These are phyloP conservation scores for Microchrysa polita DNA, from an alignment of 2,888 invertebrate genomes.

Conservation along the genomic window DNA sequence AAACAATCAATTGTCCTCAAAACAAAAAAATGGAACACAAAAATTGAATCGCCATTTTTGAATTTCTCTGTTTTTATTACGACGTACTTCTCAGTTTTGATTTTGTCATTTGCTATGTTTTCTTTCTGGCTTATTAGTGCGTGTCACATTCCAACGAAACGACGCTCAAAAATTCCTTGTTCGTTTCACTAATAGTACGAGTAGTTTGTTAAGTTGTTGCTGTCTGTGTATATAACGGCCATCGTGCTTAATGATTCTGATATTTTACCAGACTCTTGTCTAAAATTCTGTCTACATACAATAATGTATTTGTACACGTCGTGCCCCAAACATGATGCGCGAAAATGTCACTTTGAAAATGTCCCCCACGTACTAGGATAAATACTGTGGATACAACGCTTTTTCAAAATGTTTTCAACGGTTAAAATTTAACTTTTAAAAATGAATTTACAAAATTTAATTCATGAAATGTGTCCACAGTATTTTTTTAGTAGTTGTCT, in stretches of 20 bases:
- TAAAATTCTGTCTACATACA: too few species aligned
- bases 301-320: constrained; percentile 1
- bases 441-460: neutral
- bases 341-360: constrained; percentile 56
- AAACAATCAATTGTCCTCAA: neutral
- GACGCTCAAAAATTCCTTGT: constrained; percentile 51
- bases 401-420: neutral
- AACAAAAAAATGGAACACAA: too few species aligned
- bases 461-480: constrained; percentile 4
- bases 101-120: neutral
- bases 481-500: neutral
- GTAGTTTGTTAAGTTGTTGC: too few species aligned
- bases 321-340: constrained; percentile 64
- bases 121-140: too few species aligned
- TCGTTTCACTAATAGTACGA: constrained; percentile 50
- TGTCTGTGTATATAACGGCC: too few species aligned
- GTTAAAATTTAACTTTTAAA: neutral
- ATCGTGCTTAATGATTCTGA: too few species aligned
- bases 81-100: constrained; percentile 4
- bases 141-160: constrained; percentile 40
- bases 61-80: neutral
- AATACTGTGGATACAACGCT: neutral
- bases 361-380: constrained; percentile 10
- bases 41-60: constrained; percentile 31
- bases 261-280: constrained; percentile 11